Base-by-base conservation (phyloP, 2,888 invertebrate species). In the Adelphocoris suturalis region DNA sequence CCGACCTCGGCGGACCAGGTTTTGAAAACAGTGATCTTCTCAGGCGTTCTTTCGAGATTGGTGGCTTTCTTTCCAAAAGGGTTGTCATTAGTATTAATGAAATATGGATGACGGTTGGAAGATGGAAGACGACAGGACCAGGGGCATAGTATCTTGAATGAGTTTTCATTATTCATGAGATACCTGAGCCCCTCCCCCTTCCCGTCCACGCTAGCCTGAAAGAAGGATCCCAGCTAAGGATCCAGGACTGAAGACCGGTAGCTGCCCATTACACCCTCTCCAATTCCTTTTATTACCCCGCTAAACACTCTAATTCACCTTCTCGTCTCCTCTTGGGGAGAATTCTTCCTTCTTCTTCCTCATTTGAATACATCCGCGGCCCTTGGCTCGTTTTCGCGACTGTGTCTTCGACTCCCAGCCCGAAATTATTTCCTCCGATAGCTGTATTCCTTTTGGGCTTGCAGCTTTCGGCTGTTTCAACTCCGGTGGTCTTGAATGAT, bases 111-210 rank as follows among this genome's bases (percentile, higher is more conserved):
- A 88, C 88, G 78, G 80, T 48, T 88, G 48, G 68, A 28, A 61
- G 61, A 37, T 57, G 57, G 85, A 57, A 37, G 61, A 61, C 37
- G 85, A 57, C 61, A 85, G 61, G 88, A 19, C 46, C 52, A 27
- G 78, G 52, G 57, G 88, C 78, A 76, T 23, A 55, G 88, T 88
- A 88, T 88, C 61, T 88, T 88, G 88, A 88, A 88, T 88, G 88
- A 78, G 76, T 88, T 88, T 88, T 88, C 88, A 88, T 88, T 88
- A 88, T 88, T 88, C 88, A 88, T 88, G 88, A 88, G 88, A 88
- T 61, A 86, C 86, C 86, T 47, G 68, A 75, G 86, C 68, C n/a
- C 82, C 82, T 82, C 82, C 82, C 48, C 52, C 52, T 52, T 48
- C 52, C 75, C 85, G 61, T 85, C 85, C 57, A 68, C 68, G 68